phyloP scores from a whole-genome alignment of 2,797 vertebrate genomes.

The Sparus aurata region DNA sequence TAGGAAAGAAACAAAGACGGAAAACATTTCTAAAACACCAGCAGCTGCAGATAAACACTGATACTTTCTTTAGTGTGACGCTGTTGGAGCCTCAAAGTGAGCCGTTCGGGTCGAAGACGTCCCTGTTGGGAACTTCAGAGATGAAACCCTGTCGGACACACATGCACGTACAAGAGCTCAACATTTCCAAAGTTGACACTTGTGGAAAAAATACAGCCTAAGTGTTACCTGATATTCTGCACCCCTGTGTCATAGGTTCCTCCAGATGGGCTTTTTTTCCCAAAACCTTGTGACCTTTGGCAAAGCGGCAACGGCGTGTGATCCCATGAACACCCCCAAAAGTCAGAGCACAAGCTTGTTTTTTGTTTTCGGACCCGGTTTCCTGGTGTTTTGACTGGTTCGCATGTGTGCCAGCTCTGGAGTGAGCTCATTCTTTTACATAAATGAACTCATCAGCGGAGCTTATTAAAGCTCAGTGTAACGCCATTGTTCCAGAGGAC shows the following conservation, averaged over 20 bases:
- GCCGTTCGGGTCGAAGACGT: conserved; percentile 49
- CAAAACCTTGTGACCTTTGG: conserved; percentile 74
- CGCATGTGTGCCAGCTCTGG: conserved; percentile 48
- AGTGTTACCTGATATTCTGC: conserved; percentile 82
- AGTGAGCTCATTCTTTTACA: conserved; percentile 70
- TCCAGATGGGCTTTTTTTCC: conserved; percentile 70
- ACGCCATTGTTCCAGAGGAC: conserved; percentile 17
- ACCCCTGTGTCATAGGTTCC: conserved; percentile 80
- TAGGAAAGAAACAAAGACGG: conserved; percentile 23
- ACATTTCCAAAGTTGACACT: conserved; percentile 77
- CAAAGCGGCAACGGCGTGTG: conserved; percentile 63
- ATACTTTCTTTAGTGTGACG: too few species aligned
- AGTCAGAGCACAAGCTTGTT: conserved; percentile 67
- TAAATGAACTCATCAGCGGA: conserved; percentile 65
- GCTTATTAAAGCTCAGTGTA: conserved; percentile 24
- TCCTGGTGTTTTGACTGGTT: conserved; percentile 79
- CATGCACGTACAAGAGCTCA: conserved; percentile 62
- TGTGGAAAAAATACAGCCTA: conserved; percentile 66
- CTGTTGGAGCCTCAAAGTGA: conserved; percentile 31
- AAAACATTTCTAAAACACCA: conserved; percentile 41
- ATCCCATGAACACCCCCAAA: conserved; percentile 66
- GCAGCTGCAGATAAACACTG: conserved; percentile 29
- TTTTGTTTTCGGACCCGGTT: conserved; percentile 71
- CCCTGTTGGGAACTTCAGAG: conserved; percentile 53
- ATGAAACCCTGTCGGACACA: conserved; percentile 64